Base-by-base conservation (phyloP, 2,797 vertebrate genomes). In the Mico argentatus region DNA sequence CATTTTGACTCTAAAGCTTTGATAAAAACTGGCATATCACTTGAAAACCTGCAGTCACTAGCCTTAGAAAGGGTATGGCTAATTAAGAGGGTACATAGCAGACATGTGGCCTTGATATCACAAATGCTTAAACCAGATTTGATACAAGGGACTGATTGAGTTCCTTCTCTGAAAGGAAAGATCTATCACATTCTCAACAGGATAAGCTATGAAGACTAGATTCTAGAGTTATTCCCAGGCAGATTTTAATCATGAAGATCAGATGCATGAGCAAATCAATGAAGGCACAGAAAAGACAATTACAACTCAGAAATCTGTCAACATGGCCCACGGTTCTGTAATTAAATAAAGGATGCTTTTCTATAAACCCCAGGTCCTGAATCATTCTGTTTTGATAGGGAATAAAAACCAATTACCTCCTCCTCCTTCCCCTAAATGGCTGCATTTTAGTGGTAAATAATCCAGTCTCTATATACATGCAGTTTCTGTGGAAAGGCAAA, bases 301-400 rank as follows among this genome's bases (percentile, higher is more conserved):
- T 24, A 87, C 19, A n/a, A n/a, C 10, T 52, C 36, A 70, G 88
- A 52, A 91, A 81, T 44, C 67, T 33, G 7, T 64, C 41, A 41
- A 13, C 46, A 46, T 14, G 14, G 39, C 44, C 80, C 14, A 27
- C 2, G 27, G 13, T 79, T 90, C 81, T 76, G 24, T 39, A 39
- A 80, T 88, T 92, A 80, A 87, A 86, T 72, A 80, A 83, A 94
- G 48, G 39, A 64, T 55, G 27, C 2, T 81, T 91, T 89, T 83
- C 48, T 77, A 8, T 36, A 82, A 82, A 70, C 48, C n/a, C 46
- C 39, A 77, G 73, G 77, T 36, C 22, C 89, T 72, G 50, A 97
- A 39, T 61, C 80, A 61, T 41, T 88, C 67, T 72, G 27, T 52
- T 93, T 86, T 83, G 15, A 91, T 67, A 86, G 44, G 20, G 20